Evolutionary conservation across 2,113 vertebrate genomes (phyloP).

Genomic region (Bufo gargarizans): DNA sequence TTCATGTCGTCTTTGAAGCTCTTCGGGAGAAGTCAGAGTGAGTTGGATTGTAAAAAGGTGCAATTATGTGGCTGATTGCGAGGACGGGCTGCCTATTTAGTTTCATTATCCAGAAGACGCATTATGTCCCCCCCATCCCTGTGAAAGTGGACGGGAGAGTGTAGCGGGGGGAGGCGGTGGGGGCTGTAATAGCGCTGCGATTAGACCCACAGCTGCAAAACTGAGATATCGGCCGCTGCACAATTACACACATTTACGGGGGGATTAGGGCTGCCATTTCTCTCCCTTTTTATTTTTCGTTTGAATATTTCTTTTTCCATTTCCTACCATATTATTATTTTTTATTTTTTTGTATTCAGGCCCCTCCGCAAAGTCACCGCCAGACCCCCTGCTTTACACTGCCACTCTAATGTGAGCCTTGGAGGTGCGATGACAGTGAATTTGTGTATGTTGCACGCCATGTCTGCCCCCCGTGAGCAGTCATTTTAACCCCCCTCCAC

Average conservation of each 20-base stretch:
- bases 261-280: slow-evolving; percentile 27
- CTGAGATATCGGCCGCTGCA: slow-evolving; percentile 49
- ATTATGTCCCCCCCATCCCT: slow-evolving; percentile 54
- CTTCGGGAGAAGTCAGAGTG: slow-evolving; percentile 34
- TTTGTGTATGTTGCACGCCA: slow-evolving; percentile 34
- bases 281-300: slow-evolving; percentile 30
- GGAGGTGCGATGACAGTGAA: background rate
- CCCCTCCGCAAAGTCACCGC: background rate
- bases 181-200: slow-evolving; percentile 54
- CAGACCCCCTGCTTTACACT: background rate
- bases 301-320: background rate
- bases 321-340: background rate
- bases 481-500: slow-evolving; percentile 24
- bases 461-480: background rate
- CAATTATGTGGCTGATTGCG: slow-evolving; percentile 55
- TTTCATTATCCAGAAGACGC: slow-evolving; percentile 56
- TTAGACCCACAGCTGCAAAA: slow-evolving; percentile 59
- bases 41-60: slow-evolving; percentile 38
- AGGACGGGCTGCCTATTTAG: slow-evolving; percentile 54
- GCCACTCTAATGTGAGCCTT: background rate
- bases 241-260: slow-evolving; percentile 47
- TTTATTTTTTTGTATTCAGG: background rate
- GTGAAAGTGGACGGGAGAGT: slow-evolving; percentile 53
- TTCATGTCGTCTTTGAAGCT: slow-evolving; percentile 13
- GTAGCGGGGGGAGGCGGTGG: slow-evolving; percentile 45